Base-by-base conservation (phyloP, 2,113 vertebrate genomes). In the Xenopus tropicalis region DNA sequence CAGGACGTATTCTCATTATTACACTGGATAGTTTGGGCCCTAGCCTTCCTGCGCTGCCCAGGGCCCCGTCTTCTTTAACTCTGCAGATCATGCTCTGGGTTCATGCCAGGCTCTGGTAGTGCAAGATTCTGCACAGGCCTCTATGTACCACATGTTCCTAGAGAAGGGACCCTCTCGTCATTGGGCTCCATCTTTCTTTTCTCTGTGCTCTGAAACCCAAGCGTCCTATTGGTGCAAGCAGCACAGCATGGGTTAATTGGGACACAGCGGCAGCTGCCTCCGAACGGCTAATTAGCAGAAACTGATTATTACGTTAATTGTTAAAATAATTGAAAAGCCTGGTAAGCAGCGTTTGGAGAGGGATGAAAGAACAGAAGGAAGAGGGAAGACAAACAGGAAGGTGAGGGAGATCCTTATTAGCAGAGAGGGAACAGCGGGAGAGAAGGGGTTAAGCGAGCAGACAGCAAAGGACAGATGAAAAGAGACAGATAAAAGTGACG, bases 271-370 rank as follows among this genome's bases (percentile, higher is more conserved):
- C 43, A 11, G 54, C 56, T 43, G 65, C 58, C 51, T 14, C 57
- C 24, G 23, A 62, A 56, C 72, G 11, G 56, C 57, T 62, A 62
- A 69, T 75, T 75, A 69, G 51, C 54, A 11, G 66, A 62, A 69
- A 75, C 43, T 52, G 72, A 75, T 75, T 54, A 69, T 75, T 75
- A 75, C 23, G 24, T 10, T 75, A 69, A 75, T 69, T 75, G 72
- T 75, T 75, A 69, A 69, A 69, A 72, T 66, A 77, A 74, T 74
- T 68, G n/a, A 74, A 74, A 22, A 59, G 6, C 13, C 37, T 24
- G 19, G 57, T 11, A 66, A 48, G 59, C 43, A 43, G 20, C 7
- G 24, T 3, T 17, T 17, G 24, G 46, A 11, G n/a, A 16, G n/a
- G 23, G 10, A 59, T 22, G 13, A 16, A 59, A 23, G 72, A 43